Evolutionary conservation across 2,888 invertebrate genomes (phyloP), one percentile per base, ranked within the genome.

Genomic region (Gryllus longicercus): DNA sequence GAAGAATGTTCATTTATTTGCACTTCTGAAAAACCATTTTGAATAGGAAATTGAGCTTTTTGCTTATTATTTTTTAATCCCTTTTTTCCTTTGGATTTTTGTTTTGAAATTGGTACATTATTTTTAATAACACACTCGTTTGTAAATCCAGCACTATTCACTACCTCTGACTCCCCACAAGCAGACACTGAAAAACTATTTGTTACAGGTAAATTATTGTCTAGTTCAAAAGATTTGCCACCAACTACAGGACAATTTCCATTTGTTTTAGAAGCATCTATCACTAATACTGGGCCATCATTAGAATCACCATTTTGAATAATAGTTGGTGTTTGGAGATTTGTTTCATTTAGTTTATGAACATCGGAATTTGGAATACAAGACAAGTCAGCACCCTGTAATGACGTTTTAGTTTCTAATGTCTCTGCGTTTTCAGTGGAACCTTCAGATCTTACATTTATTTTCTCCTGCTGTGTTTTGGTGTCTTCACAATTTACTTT

Each of bases 11-110:
- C 38, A 38, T 76, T 18, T 16, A 25, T 11, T 18, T 77, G 49
- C 8, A 49, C 49, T 38, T 77, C 49, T 49, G n/a, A n/a, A 14
- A 50, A 49, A 12, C 74, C 75, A 23, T 75, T 79, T 49, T 79
- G 79, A 3, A 50, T 11, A 14, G 50, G 50, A 14, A 50, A 21
- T 18, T 21, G 49, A 16, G 16, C 76, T 76, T 76, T 79, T 51
- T 38, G 50, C 38, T 51, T 79, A 38, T 51, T 51, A 74, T 49
- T 63, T 78, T 63, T 51, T 63, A n/a, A 49, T 21, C 63, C 49
- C 74, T 49, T 78, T 49, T 78, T 78, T 78, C 78, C 25, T 63
- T 49, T 78, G 21, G 49, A 12, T 49, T 16, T 78, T 49, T n/a
- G 21, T 18, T 21, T 18, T 23, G 25, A n/a, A 12, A 25, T 51